phyloP scores from a whole-genome alignment of 1,140 invertebrate genomes.

The Drosophila sucinea region DNA sequence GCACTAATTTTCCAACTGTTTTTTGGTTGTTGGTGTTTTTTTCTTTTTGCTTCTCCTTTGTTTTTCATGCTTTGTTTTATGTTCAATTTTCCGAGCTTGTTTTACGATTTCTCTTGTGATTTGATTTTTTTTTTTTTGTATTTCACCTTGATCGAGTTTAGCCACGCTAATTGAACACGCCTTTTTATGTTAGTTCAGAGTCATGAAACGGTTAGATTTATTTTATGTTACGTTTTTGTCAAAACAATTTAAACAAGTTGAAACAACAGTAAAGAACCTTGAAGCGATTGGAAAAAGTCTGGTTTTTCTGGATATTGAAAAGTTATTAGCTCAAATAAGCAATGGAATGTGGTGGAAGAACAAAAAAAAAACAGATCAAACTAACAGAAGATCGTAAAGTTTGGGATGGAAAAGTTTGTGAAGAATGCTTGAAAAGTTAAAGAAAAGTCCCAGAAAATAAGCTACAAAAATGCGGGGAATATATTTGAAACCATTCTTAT shows the following conservation, averaged over 20 bases:
- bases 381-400: too few relatives aligned
- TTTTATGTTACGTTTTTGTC: constrained; percentile 20
- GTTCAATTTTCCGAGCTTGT: constrained; percentile 76
- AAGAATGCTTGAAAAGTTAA: too few relatives aligned
- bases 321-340: not conserved
- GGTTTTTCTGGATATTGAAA: not conserved
- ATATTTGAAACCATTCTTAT: too few relatives aligned
- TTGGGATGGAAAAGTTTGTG: too few relatives aligned
- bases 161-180: constrained; percentile 79
- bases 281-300: not conserved
- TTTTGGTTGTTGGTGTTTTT: constrained; percentile 39
- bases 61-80: constrained; percentile 44
- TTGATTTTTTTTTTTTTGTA: constrained; percentile 18
- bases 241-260: constrained; percentile 20
- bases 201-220: constrained; percentile 68
- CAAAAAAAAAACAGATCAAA: too few relatives aligned
- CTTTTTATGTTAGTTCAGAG: constrained; percentile 66
- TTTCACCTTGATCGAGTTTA: constrained; percentile 55
- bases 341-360: not conserved
- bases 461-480: too few relatives aligned
- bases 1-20: constrained; percentile 72
- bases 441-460: too few relatives aligned
- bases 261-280: constrained; percentile 5
- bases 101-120: constrained; percentile 39
- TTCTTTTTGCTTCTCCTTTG: constrained; percentile 49